Conservation (phyloP, 2,888 invertebrate species). For the Chelonus formosanus region DNA sequence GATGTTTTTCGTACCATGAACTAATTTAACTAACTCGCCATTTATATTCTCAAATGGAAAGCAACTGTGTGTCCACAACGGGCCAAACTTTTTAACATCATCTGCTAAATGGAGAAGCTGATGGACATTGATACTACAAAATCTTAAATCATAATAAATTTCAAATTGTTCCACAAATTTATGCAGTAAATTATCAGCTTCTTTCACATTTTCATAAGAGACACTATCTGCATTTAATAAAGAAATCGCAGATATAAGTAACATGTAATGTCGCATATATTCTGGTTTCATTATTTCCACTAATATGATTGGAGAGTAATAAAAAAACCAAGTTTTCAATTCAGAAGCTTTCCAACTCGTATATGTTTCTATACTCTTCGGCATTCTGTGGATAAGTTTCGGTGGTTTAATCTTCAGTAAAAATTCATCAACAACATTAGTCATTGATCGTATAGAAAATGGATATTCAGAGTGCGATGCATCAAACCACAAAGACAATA, state of each 20-base stretch:
- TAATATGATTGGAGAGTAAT: constrained; percentile 3
- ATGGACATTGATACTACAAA: constrained; percentile 38
- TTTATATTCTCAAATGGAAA: constrained; percentile 40
- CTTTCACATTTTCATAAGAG: too few relatives aligned
- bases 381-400: too few relatives aligned
- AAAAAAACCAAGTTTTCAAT: constrained; percentile 3
- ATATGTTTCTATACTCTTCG: too few relatives aligned
- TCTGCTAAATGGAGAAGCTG: constrained; percentile 35
- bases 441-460: too few relatives aligned
- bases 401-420: too few relatives aligned
- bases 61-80: constrained; percentile 37
- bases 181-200: too few relatives aligned
- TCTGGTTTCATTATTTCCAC: constrained; percentile 4
- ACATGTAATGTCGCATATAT: background rate
- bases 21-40: constrained; percentile 31
- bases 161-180: constrained; percentile 39
- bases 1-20: constrained; percentile 37
- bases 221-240: too few relatives aligned
- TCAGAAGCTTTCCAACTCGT: constrained; percentile 15
- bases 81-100: constrained; percentile 33
- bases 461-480: too few relatives aligned
- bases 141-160: constrained; percentile 32
- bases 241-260: background rate
- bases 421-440: too few relatives aligned
- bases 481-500: too few relatives aligned